phyloP scores from a whole-genome alignment of 2,113 vertebrate genomes.

The Chaetodon auriga region DNA sequence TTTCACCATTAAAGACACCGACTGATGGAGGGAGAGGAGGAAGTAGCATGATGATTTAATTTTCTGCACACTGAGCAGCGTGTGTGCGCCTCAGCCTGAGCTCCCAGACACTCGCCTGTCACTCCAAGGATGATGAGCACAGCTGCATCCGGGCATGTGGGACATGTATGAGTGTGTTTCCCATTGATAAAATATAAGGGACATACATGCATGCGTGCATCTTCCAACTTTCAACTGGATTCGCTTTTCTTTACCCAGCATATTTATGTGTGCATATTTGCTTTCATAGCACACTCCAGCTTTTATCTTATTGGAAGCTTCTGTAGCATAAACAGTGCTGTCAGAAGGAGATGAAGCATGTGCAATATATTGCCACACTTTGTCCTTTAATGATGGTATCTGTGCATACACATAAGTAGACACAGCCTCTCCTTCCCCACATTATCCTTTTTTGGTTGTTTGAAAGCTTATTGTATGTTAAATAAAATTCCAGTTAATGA shows the following conservation, averaged over 20 bases:
- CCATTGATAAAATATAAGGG: constrained; percentile 13
- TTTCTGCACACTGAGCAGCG: constrained; percentile 67
- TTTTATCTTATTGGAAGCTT: constrained; percentile 30
- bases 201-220: constrained; percentile 2
- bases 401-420: neutral
- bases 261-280: constrained; percentile 13
- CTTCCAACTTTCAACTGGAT: constrained; percentile 31
- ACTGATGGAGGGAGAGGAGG: constrained; percentile 26
- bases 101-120: constrained; percentile 52
- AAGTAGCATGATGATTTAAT: constrained; percentile 63
- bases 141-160: constrained; percentile 33
- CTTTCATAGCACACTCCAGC: constrained; percentile 1
- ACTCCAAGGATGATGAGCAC: constrained; percentile 42
- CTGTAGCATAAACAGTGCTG: constrained; percentile 38
- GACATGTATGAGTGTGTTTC: constrained; percentile 12
- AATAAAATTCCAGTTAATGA: neutral
- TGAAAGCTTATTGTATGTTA: neutral
- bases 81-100: constrained; percentile 34
- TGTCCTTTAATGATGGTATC: constrained; percentile 1
- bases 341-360: constrained; percentile 28
- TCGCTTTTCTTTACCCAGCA: neutral
- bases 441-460: neutral
- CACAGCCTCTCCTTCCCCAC: neutral
- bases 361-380: constrained; percentile 27
- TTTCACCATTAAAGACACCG: neutral